phyloP scores from a whole-genome alignment of 2,797 vertebrate species.

The Eulemur coronatus region DNA sequence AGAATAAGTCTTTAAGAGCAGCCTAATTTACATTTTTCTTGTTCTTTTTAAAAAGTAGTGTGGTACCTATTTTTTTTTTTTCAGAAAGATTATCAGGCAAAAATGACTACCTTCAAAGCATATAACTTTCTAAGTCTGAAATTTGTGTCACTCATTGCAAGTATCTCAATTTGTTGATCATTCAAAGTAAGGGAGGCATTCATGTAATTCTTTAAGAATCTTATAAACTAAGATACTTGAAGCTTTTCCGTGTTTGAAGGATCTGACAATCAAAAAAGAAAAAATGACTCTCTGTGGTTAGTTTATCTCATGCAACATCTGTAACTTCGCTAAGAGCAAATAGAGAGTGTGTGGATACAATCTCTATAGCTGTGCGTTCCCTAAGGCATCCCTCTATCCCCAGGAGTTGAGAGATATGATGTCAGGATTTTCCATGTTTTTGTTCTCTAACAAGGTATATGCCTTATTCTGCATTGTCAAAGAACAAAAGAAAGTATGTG shows the following conservation, averaged over 20 bases:
- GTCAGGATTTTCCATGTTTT: constrained; percentile 75
- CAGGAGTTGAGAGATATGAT: constrained; percentile 68
- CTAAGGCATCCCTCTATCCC: constrained; percentile 62
- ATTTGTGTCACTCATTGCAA: not conserved
- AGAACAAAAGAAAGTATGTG: constrained; percentile 73
- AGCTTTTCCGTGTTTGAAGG: not conserved
- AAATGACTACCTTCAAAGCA: not conserved
- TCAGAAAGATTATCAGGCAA: not conserved
- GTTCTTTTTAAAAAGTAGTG: not conserved
- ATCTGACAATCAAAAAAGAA: constrained; percentile 48
- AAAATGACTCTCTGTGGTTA: constrained; percentile 49
- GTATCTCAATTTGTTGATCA: not conserved
- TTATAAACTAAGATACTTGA: not conserved
- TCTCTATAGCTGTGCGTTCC: constrained; percentile 60
- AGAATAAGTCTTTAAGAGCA: not conserved
- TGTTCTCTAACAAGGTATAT: constrained; percentile 72
- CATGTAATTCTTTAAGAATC: not conserved
- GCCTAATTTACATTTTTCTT: not conserved
- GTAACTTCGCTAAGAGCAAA: constrained; percentile 72
- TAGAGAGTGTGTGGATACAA: constrained; percentile 68
- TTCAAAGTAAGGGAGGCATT: not conserved
- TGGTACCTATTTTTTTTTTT: not conserved
- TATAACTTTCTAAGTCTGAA: not conserved
- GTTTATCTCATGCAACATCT: constrained; percentile 78
- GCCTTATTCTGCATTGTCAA: constrained; percentile 74